A percentile compares a stretch with the other conserved stretches of the same genome.
Evolutionary conservation across 1,140 invertebrate genomes (phyloP).

Genomic region (Drosophila albomicans): DNA sequence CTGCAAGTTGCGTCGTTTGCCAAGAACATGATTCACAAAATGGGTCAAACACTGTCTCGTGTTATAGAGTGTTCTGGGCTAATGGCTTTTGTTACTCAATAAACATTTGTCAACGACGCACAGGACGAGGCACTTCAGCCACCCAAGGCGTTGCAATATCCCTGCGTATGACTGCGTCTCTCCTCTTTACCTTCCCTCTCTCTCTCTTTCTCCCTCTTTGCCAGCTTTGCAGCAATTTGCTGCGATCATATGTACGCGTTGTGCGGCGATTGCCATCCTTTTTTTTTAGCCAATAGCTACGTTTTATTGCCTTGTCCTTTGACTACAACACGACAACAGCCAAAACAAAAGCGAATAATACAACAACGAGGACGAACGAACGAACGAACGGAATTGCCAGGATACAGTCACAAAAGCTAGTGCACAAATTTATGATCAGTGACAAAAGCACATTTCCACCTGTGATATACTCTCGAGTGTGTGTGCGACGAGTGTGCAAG

Average conservation of each 20-base stretch:
- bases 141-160: constrained; percentile 25
- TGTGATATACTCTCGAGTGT: constrained; percentile 61
- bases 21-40: constrained; percentile 28
- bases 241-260: constrained; percentile 46
- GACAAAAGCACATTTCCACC: constrained; percentile 81
- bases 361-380: constrained; percentile 18
- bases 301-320: constrained; percentile 71
- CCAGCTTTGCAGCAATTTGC: constrained; percentile 62
- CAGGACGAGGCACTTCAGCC: not conserved
- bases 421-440: constrained; percentile 79
- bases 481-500: not conserved
- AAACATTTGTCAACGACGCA: constrained; percentile 72
- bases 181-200: not conserved
- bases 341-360: constrained; percentile 36
- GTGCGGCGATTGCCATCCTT: constrained; percentile 17
- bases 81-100: constrained; percentile 76
- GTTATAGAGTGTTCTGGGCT: constrained; percentile 49
- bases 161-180: not conserved
- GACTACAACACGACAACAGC: constrained; percentile 22
- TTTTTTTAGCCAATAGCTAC: constrained; percentile 67
- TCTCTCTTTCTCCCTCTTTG: constrained; percentile 16
- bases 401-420: constrained; percentile 47
- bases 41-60: constrained; percentile 55
- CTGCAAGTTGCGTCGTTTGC: not conserved
- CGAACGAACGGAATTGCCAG: constrained; percentile 35